phyloP scores from a whole-genome alignment of 2,113 vertebrate genomes.

The Stegastes partitus region DNA sequence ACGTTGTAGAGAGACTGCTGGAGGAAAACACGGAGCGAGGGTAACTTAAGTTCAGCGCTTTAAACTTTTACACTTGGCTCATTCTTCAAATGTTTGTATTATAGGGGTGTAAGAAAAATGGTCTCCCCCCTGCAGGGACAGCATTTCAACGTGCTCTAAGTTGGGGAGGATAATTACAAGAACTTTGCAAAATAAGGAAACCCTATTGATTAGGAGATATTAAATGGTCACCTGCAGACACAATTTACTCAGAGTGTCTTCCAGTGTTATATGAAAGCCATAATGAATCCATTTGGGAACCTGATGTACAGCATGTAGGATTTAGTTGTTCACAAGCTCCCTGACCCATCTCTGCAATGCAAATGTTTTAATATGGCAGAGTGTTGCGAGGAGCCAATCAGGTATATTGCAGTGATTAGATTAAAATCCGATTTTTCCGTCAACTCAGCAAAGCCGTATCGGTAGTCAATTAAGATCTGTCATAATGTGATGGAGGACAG shows the following conservation, averaged over 20 bases:
- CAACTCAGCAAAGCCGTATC: conserved; percentile 79
- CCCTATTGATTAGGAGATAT: conserved; percentile 42
- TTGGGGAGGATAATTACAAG: conserved; percentile 10
- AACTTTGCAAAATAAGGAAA: conserved; percentile 36
- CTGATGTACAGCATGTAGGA: conserved; percentile 42
- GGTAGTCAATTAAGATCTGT: conserved; percentile 83
- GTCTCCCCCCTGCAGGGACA: conserved; percentile 20
- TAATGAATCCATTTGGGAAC: conserved; percentile 51
- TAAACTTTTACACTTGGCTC: conserved; percentile 60
- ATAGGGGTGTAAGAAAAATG: conserved; percentile 19
- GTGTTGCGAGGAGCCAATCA: conserved; percentile 76
- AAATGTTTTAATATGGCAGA: conserved; percentile 80
- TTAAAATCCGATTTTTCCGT: conserved; percentile 79
- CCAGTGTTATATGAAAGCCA: conserved; percentile 52
- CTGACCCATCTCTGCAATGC: conserved; percentile 64
- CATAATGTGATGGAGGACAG: conserved; percentile 83
- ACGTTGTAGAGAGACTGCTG: conserved; percentile 29
- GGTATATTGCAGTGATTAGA: conserved; percentile 80
- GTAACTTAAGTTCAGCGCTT: conserved; percentile 57
- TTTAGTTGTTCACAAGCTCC: conserved; percentile 50
- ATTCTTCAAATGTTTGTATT: conserved; percentile 53
- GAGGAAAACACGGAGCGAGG: conserved; percentile 48
- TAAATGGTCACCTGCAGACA: conserved; percentile 18
- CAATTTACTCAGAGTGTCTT: conserved; percentile 31
- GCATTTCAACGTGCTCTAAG: conserved; percentile 47